Base-by-base conservation (phyloP, 2,113 vertebrate species). In the Pandion haliaetus region DNA sequence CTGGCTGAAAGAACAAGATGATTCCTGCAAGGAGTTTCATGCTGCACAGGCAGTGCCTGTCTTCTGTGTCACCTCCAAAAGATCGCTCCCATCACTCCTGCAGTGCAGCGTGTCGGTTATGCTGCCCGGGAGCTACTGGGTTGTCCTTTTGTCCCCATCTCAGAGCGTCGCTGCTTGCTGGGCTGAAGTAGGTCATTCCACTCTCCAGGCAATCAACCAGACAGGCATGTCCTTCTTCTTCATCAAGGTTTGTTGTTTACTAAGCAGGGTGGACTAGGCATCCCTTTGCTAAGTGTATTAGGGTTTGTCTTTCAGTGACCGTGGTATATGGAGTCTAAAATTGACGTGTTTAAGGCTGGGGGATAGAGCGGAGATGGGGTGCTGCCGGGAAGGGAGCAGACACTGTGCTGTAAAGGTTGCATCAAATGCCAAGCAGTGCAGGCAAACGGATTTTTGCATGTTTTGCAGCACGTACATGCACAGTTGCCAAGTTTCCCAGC, bases 131-230 rank as follows among this genome's bases (percentile, higher is more conserved):
- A 92, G 78, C 54, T 42, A 5, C 78, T 12, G 57, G 20, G 26
- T 59, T 85, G 81, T 89, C 65, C 83, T 58, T 82, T 92, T 97
- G 92, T 92, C 81, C 80, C 61, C 50, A 19, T 82, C 54, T 65
- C 54, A 8, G 71, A 42, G 40, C 15, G 7, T 71, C 21, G 18
- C 69, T 0, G 28, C 57, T 86, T 61, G 69, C 93, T 76, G 47
- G 34, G 38, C 91, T 91, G 89, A 96, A 96, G 67, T 96, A 96
- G 89, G 93, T 95, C 94, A 92, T 80, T 87, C 36, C n/a, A 5
- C 58, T 94, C 89, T 93, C 36, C 58, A 2, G 84, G 85, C 93
- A 90, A 12, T 86, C 82, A 23, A 76, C 81, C 94, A 94, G 96
- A 66, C 94, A 92, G 57, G 36, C 91, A 84, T 73, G 66, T 82